These are phyloP conservation scores for Ips typographus DNA, from an alignment of 1,140 invertebrate species.

Conservation along the genomic window DNA sequence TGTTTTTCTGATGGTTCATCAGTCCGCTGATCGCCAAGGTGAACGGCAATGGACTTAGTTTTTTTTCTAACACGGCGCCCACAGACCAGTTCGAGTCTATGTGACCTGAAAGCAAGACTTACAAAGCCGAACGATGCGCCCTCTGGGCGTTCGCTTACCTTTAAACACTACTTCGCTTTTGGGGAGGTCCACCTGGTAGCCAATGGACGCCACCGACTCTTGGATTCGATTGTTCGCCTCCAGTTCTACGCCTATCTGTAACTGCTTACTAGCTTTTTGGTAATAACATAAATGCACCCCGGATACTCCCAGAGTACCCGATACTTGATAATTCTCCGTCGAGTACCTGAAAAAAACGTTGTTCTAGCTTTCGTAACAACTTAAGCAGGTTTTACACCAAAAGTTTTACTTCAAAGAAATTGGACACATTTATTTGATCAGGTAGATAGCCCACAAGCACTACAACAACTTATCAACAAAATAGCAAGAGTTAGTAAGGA, in stretches of 20 bases:
- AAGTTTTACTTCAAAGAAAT: no score
- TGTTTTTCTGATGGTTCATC: constrained; percentile 88
- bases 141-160: constrained; percentile 60
- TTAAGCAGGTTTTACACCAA: no score
- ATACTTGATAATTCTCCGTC: constrained; percentile 59
- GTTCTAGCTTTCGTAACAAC: no score
- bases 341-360: constrained; percentile 55
- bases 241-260: constrained; percentile 83
- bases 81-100: constrained; percentile 96
- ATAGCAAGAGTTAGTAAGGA: no score
- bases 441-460: no score
- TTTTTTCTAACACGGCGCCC: constrained; percentile 92
- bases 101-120: constrained; percentile 64
- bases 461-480: no score
- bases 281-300: constrained; percentile 91
- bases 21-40: constrained; percentile 89
- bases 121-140: background rate
- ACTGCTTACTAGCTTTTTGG: constrained; percentile 89
- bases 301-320: constrained; percentile 77
- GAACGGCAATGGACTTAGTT: constrained; percentile 89
- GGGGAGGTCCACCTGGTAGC: constrained; percentile 95
- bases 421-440: no score
- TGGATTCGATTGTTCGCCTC: constrained; percentile 84
- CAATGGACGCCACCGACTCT: constrained; percentile 90
- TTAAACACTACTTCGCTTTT: constrained; percentile 92